Percentiles rank a stretch among this genome's conserved stretches.
phyloP scores from a whole-genome alignment of 2,113 vertebrate species.

The Pollimyrus isidori region DNA sequence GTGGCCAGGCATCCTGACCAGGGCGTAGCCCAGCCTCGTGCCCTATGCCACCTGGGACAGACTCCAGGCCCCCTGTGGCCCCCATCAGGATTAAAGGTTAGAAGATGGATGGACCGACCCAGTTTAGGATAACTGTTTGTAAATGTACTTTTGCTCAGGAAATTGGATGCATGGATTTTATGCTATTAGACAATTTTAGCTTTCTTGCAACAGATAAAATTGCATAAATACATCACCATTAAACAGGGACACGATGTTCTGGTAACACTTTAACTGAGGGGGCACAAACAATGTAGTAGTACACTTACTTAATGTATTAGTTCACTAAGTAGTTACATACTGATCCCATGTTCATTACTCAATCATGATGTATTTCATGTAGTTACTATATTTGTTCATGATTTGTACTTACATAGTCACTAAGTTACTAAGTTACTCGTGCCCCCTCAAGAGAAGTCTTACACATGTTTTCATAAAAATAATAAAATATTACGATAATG shows the following conservation, averaged over 20 bases:
- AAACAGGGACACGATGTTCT: neutral
- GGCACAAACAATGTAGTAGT: neutral
- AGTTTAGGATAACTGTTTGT: neutral
- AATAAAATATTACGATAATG: neutral
- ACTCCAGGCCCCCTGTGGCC: neutral
- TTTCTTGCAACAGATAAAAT: neutral
- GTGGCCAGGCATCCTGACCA: neutral
- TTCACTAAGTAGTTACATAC: neutral
- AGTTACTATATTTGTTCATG: neutral
- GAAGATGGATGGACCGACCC: neutral
- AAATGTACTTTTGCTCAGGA: neutral
- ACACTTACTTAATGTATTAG: neutral
- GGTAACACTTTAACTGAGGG: neutral
- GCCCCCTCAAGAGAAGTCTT: neutral
- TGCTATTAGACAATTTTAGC: neutral
- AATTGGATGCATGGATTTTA: neutral
- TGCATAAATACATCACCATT: neutral
- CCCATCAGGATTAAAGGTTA: neutral
- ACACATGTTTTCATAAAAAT: neutral
- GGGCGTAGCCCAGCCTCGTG: neutral
- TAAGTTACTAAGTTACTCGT: neutral
- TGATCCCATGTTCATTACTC: neutral
- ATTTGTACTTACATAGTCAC: neutral
- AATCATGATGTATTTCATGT: neutral
- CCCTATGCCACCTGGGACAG: neutral